phyloP scores from a whole-genome alignment of 37 sponge, comb jelly and placozoan species.

The Oopsacas minuta region DNA sequence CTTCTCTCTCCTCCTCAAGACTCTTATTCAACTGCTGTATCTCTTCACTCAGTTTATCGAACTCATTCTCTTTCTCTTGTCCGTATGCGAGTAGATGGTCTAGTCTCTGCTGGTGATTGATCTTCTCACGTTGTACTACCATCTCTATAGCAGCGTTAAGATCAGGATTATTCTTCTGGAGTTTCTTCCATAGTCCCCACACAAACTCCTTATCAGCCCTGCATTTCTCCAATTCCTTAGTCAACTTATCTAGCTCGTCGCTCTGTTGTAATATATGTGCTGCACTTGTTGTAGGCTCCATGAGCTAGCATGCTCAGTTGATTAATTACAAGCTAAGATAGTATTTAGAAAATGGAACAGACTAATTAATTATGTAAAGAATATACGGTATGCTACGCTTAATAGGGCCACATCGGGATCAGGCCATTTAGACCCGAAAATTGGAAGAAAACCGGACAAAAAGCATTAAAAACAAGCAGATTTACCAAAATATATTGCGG shows the following conservation, averaged over 20 bases:
- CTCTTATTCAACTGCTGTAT: not conserved
- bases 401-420: no score
- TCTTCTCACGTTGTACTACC: conserved; percentile 33
- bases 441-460: no score
- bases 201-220: conserved; percentile 74
- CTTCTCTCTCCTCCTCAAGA: not conserved
- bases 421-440: no score
- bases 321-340: no score
- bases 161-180: conserved; percentile 47
- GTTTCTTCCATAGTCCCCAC: conserved; percentile 64
- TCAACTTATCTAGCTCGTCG: not conserved
- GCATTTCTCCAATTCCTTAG: not conserved
- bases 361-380: no score
- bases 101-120: not conserved
- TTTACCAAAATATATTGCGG: no score
- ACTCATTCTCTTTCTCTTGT: not conserved
- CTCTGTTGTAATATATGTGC: not conserved
- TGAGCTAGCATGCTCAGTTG: not conserved
- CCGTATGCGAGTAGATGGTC: not conserved
- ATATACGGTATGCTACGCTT: no score
- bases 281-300: conserved; percentile 12
- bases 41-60: not conserved
- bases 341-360: no score
- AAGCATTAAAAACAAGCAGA: no score
- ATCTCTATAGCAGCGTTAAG: conserved; percentile 39